phyloP scores from a whole-genome alignment of 1,140 invertebrate genomes.

The Neoseiulus cucumeris region DNA sequence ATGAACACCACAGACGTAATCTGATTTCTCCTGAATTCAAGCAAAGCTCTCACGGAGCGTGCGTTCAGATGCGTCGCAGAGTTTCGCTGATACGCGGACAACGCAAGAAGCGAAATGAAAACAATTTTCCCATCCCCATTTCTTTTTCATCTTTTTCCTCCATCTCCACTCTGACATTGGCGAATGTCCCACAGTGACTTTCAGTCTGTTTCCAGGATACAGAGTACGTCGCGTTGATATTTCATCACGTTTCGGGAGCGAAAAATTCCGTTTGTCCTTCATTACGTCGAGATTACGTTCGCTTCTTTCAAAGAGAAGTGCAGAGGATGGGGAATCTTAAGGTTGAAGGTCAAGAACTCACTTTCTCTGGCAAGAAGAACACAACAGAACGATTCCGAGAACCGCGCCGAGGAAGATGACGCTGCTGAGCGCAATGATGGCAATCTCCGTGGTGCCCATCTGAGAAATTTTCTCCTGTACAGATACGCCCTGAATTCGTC shows the following conservation, averaged over 20 bases:
- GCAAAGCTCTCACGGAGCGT: not conserved
- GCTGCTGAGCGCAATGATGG: conserved; percentile 49
- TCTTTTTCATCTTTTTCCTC: not conserved
- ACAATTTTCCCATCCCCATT: not conserved
- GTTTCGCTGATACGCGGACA: too few species aligned
- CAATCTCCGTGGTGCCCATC: conserved; percentile 51
- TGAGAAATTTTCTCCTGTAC: conserved; percentile 31
- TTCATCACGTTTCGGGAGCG: too few species aligned
- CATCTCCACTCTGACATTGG: too few species aligned
- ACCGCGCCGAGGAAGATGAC: conserved; percentile 54
- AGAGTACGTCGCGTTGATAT: too few species aligned
- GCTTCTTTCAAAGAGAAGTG: too few species aligned
- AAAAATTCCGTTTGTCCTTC: too few species aligned
- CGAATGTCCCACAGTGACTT: too few species aligned
- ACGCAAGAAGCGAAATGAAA: too few species aligned
- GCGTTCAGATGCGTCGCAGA: too few species aligned
- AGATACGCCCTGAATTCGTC: conserved; percentile 24
- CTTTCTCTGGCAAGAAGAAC: conserved; percentile 23
- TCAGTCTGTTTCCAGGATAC: too few species aligned
- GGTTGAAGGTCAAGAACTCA: conserved; percentile 9
- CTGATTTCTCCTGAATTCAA: not conserved
- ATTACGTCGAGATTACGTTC: too few species aligned
- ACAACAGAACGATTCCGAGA: conserved; percentile 37
- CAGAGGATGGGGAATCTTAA: too few species aligned
- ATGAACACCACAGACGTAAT: not conserved